Conservation (phyloP, 1,140 invertebrate genomes). For the Panonychus citri region DNA sequence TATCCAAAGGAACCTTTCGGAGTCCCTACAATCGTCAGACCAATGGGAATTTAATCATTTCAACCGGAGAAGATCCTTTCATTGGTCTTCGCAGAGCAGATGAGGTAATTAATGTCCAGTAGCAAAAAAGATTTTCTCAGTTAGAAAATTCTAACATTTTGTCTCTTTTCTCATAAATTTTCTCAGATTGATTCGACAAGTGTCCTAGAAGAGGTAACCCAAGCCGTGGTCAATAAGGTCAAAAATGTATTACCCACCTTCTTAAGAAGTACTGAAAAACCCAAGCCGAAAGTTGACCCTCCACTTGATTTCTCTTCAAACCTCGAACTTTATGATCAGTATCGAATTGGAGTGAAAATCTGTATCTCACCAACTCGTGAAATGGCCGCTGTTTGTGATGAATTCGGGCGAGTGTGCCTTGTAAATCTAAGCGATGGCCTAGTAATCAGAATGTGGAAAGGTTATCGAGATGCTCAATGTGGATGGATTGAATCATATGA, state of each 20-base stretch:
- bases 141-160: too few species aligned
- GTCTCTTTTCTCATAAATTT: background rate
- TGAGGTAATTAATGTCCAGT: background rate
- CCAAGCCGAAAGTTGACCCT: slow-evolving; percentile 24
- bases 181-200: slow-evolving; percentile 39
- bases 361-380: slow-evolving; percentile 51
- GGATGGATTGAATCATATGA: slow-evolving; percentile 59
- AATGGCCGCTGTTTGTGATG: slow-evolving; percentile 56
- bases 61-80: slow-evolving; percentile 56
- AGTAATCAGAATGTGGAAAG: slow-evolving; percentile 69
- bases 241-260: slow-evolving; percentile 25
- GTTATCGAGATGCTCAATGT: slow-evolving; percentile 72
- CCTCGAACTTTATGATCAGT: slow-evolving; percentile 59
- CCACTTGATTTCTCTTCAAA: slow-evolving; percentile 25
- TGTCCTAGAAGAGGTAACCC: slow-evolving; percentile 55
- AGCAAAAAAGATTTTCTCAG: too few species aligned
- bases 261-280: slow-evolving; percentile 14
- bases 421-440: slow-evolving; percentile 54
- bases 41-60: slow-evolving; percentile 47
- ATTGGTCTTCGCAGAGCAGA: slow-evolving; percentile 60
- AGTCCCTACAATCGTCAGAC: slow-evolving; percentile 38
- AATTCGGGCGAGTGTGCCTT: slow-evolving; percentile 57
- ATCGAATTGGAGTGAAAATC: slow-evolving; percentile 43
- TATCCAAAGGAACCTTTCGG: slow-evolving; percentile 43
- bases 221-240: slow-evolving; percentile 64